Evolutionary conservation across 1,140 invertebrate species (phyloP), one percentile per base, ranked within the genome.

Genomic region (Brachionus sp.): DNA sequence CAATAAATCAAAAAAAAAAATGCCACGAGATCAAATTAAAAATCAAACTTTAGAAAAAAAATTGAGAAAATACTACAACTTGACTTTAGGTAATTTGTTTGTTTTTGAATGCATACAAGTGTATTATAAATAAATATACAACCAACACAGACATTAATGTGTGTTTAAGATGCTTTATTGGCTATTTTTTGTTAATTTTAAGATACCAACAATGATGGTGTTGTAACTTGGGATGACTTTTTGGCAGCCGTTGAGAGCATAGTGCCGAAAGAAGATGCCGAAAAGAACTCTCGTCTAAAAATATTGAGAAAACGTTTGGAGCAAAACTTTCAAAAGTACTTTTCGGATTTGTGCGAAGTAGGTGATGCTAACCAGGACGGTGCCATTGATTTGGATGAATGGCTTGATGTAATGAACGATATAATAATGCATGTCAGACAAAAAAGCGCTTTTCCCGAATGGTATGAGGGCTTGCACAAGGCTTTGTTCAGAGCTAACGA

Each of bases 371-470:
- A 84, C 19, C 57, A 66, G 33, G 83, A 84, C 53, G 83, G 83
- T 46, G 66, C 68, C 23, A 77, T 84, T 12, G 83, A 84, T 68
- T 75, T 75, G 13, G 83, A 84, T n/a, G 83, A 84, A 78, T 84
- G 83, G 83, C 73, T 84, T 2, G 83, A 84, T 84, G 83, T 84
- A 19, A 84, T 84, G 35, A 84, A 84, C 42, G 73, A 84, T 46
- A 77, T 84, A 16, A 64, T 84, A 19, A 10, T 23, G 35, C 57
- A 66, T 9, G 29, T 84, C 13, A 84, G 42, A 68, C 57, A 77
- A 29, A 77, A 84, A 13, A 23, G 42, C n/a, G 9, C 33, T 23
- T 84, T 84, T 37, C 83, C 83, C 10, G 83, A 84, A 23, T 84
- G 83, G 83, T 84, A 84, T 33, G 83, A 84, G 68, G 83, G 83